Percentiles rank a stretch among this genome's conserved stretches.
Conservation (phyloP, 2,888 invertebrate genomes). For the Trichopoda pennipes region DNA sequence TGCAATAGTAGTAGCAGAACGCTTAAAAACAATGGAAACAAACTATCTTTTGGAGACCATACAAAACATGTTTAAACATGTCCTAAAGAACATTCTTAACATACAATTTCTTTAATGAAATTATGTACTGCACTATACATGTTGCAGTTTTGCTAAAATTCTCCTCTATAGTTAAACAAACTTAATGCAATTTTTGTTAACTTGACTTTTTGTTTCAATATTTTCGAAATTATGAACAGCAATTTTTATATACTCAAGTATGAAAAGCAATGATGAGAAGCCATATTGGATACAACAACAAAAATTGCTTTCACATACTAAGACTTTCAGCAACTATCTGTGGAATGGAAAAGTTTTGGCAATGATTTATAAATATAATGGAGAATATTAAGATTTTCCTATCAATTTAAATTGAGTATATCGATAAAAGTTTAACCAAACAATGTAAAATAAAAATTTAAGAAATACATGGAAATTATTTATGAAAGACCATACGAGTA, state of each 20-base stretch:
- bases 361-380: not conserved
- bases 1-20: no score
- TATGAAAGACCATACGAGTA: slow-evolving; percentile 3
- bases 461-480: slow-evolving; percentile 34
- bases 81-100: no score
- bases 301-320: slow-evolving; percentile 1
- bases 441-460: slow-evolving; percentile 20
- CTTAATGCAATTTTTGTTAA: no score
- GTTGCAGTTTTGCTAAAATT: no score
- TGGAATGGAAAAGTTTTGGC: slow-evolving; percentile 16
- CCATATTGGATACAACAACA: no score
- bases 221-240: not conserved
- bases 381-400: slow-evolving; percentile 12
- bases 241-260: not conserved
- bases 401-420: slow-evolving; percentile 47
- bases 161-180: no score
- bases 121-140: no score
- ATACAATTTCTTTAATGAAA: no score
- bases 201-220: no score
- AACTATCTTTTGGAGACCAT: no score
- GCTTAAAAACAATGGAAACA: no score
- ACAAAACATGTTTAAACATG: no score
- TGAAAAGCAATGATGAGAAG: not conserved
- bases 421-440: slow-evolving; percentile 36
- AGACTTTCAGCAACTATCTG: not conserved